These are phyloP conservation scores for Masticophis lateralis DNA, from an alignment of 2,797 vertebrate species.

Conservation along the genomic window DNA sequence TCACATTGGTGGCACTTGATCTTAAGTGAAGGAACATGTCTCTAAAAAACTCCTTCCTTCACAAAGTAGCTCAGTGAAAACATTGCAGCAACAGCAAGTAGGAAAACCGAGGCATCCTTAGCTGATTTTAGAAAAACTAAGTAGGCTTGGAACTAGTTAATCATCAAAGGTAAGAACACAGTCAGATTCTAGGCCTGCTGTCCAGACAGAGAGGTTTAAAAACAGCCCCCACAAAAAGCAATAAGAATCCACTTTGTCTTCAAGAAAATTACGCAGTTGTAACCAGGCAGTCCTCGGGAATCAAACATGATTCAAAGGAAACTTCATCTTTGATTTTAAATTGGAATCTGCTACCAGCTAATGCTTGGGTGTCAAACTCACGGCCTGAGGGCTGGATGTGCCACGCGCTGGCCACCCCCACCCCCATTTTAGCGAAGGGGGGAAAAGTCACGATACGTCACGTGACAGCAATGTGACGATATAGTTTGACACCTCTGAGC, in stretches of 20 bases:
- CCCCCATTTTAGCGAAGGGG: no score
- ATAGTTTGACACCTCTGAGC: no score
- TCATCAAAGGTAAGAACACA: neutral
- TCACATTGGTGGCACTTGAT: neutral
- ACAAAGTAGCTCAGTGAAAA: neutral
- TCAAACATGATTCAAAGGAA: neutral
- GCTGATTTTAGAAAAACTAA: neutral
- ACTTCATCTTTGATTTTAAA: neutral
- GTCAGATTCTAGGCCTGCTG: neutral
- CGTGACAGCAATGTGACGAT: rapidly evolving
- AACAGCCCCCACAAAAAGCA: neutral
- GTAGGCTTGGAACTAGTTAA: neutral
- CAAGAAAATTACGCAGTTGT: neutral
- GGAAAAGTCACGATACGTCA: no score
- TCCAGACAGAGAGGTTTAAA: neutral
- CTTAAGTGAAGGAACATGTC: neutral
- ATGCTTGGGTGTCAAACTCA: no score
- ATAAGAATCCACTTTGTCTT: neutral
- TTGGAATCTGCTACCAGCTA: neutral
- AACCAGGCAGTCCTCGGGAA: neutral
- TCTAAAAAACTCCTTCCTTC: neutral
- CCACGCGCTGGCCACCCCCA: no score
- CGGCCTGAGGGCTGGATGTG: no score
- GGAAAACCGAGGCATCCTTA: neutral
- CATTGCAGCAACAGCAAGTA: neutral